These are phyloP conservation scores for Trachurus trachurus DNA, from an alignment of 2,797 vertebrate species.

Conservation along the genomic window DNA sequence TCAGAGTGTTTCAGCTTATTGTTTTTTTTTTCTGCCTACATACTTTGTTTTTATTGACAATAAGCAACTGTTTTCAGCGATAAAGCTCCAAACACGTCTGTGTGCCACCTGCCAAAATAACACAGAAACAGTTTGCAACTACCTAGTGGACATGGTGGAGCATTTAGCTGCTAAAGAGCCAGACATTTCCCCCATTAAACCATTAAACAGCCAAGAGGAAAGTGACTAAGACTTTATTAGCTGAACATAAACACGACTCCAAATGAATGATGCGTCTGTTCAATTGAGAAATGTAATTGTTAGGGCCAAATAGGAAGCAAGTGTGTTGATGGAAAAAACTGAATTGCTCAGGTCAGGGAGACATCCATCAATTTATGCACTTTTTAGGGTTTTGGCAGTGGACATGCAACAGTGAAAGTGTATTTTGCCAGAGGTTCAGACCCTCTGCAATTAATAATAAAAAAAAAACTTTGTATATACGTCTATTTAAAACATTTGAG, in stretches of 20 bases:
- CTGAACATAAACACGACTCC: neutral
- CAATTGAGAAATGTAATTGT: constrained; percentile 3
- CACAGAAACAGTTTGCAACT: neutral
- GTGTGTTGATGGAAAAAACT: constrained; percentile 1
- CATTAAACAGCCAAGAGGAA: neutral
- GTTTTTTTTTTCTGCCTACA: neutral
- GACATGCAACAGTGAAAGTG: neutral
- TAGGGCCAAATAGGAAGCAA: neutral
- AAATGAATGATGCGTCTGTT: constrained; percentile 1
- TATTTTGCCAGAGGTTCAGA: neutral
- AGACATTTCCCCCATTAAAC: neutral
- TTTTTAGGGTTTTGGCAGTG: neutral
- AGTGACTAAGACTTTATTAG: neutral
- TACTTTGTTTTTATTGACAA: neutral
- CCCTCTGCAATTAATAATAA: neutral
- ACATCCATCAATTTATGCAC: neutral
- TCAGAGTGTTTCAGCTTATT: neutral
- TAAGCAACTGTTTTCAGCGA: neutral
- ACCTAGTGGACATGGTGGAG: neutral
- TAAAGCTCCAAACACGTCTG: neutral
- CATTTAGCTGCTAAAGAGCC: neutral
- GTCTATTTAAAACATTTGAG: neutral
- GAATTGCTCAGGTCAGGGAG: neutral
- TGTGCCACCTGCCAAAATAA: neutral
- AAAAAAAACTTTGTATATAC: neutral